Evolutionary conservation across 2,113 vertebrate genomes (phyloP), one percentile per base, ranked within the genome.

Genomic region (Trichomycterus rosablanca): DNA sequence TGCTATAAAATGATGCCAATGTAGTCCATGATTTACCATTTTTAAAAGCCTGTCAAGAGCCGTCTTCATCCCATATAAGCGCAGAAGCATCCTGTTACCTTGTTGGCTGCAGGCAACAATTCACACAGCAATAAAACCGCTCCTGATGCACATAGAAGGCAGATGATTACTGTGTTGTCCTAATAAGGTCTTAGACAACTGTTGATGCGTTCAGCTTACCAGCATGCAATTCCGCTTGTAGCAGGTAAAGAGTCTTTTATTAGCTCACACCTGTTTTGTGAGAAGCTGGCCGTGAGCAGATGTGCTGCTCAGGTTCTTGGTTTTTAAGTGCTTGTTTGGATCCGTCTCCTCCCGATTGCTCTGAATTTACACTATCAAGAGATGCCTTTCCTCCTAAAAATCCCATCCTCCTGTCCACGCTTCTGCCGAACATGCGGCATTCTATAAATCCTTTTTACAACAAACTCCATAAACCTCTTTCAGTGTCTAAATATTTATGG

Each of bases 401-500:
- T 23, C 18, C 52, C 56, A 30, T 45, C 18, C 35, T 34, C 43
- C 43, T 40, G 34, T 23, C 57, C 57, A 50, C 48, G 6, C 53
- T 51, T 78, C 79, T 76, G 77, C 75, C 77, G 39, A 75, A 78
- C 77, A 82, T 73, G 62, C 61, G 64, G 75, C 74, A 74, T 61
- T 70, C 74, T 73, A 83, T 87, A 87, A 87, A 87, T 87, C 84
- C 78, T n/a, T 83, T 85, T 87, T 81, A 88, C 80, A 83, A 86
- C 81, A 87, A 85, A 86, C 84, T 85, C 83, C 74, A 86, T 83
- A 84, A 84, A 89, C 77, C 80, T 83, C 83, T 83, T 82, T 46
- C 74, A 78, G 80, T 80, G 78, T 76, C 81, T 85, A 87, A 87
- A 89, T 89, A 89, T 89, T 89, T 89, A 85, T 82, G 80, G 79